These are phyloP conservation scores for Enteromius trimaculatus DNA, from an alignment of 2,797 vertebrate genomes.

Conservation along the genomic window DNA sequence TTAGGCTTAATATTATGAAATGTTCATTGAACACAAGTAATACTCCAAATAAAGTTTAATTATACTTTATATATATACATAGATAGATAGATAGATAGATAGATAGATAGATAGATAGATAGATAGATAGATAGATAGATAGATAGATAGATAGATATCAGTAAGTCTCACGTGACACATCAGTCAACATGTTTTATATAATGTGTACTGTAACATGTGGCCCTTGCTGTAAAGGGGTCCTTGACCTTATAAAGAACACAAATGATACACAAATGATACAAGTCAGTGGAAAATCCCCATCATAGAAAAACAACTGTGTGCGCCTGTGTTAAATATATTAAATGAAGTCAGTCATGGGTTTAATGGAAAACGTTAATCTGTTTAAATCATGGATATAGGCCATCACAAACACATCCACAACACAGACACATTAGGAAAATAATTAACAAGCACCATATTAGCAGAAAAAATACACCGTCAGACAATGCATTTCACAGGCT, in stretches of 20 bases:
- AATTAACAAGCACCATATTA: conserved; percentile 39
- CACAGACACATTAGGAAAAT: conserved; percentile 37
- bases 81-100: too few relatives aligned
- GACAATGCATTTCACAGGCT: conserved; percentile 54
- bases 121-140: too few relatives aligned
- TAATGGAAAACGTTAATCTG: conserved; percentile 14
- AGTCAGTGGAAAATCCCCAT: background rate
- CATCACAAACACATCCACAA: conserved; percentile 44
- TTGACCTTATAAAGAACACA: background rate
- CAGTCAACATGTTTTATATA: background rate
- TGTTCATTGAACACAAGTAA: background rate
- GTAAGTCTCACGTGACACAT: background rate
- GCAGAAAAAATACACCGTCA: conserved; percentile 37
- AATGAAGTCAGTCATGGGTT: background rate
- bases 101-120: too few relatives aligned
- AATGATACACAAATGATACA: background rate
- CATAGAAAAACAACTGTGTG: conserved; percentile 3
- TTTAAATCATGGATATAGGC: conserved; percentile 39
- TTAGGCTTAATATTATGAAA: background rate
- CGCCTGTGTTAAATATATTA: conserved; percentile 20
- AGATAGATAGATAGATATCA: background rate
- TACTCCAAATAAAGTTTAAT: background rate
- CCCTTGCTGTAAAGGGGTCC: background rate
- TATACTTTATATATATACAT: background rate
- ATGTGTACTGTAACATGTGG: background rate